Percentiles rank a stretch among this genome's conserved stretches.
Evolutionary conservation across 2,888 invertebrate species (phyloP).

Genomic region (Drosophila kanekoi): DNA sequence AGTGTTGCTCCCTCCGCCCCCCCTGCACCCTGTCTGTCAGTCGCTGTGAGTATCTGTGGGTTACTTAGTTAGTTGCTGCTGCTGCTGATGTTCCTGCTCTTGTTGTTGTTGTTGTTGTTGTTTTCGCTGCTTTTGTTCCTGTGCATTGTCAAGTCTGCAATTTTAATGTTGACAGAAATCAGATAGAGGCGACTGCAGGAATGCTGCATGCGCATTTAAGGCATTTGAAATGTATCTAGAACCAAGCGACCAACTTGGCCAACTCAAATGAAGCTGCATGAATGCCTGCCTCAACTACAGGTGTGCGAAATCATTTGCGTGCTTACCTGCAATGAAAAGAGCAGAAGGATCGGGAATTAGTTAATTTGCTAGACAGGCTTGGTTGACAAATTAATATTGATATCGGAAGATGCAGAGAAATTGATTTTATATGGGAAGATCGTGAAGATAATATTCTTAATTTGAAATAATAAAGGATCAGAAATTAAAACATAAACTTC

Average conservation of each 20-base stretch:
- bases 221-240: constrained; percentile 72
- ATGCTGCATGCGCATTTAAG: constrained; percentile 80
- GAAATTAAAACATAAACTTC: not conserved
- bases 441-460: not conserved
- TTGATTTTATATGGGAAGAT: not conserved
- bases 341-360: constrained; percentile 54
- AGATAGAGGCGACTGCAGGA: constrained; percentile 74
- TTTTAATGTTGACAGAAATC: constrained; percentile 82
- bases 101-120: constrained; percentile 9
- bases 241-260: constrained; percentile 30
- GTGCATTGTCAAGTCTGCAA: constrained; percentile 77
- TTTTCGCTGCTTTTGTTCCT: constrained; percentile 34
- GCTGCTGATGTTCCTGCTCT: constrained; percentile 26
- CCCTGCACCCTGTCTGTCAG: constrained; percentile 51
- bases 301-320: constrained; percentile 62
- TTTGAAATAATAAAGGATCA: not conserved
- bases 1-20: not conserved
- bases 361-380: constrained; percentile 51
- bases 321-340: constrained; percentile 71
- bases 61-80: constrained; percentile 71
- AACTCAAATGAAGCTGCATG: constrained; percentile 21
- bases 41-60: constrained; percentile 67
- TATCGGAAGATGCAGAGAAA: not conserved
- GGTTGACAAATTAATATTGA: constrained; percentile 35
- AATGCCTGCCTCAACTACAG: constrained; percentile 29